phyloP scores from a whole-genome alignment of 2,888 invertebrate genomes.

The Ectemnius continuus region DNA sequence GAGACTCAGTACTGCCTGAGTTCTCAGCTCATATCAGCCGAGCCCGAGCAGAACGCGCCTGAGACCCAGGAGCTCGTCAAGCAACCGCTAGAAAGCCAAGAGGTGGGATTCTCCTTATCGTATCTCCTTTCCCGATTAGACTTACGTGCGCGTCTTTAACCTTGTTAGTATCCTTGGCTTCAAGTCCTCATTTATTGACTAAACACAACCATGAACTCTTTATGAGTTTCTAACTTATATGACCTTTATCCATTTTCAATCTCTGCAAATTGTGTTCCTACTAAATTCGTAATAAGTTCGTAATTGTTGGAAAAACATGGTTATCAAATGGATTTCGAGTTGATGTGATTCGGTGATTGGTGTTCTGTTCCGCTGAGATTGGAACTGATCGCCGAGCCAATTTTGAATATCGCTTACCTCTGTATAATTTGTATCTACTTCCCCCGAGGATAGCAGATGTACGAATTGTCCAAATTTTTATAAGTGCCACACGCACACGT shows the following conservation, averaged over 20 bases:
- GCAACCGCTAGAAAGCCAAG: slow-evolving; percentile 44
- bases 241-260: background rate
- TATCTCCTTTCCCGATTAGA: background rate
- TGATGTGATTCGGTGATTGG: too few species aligned
- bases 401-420: too few species aligned
- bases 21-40: slow-evolving; percentile 40
- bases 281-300: background rate
- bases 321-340: too few species aligned
- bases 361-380: too few species aligned
- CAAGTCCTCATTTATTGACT: background rate
- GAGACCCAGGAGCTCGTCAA: slow-evolving; percentile 47
- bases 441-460: background rate
- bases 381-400: too few species aligned
- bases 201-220: background rate
- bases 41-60: slow-evolving; percentile 38
- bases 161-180: background rate
- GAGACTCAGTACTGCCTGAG: slow-evolving; percentile 51
- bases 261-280: background rate
- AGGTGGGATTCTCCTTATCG: slow-evolving; percentile 49
- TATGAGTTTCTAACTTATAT: background rate
- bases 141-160: too few species aligned
- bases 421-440: too few species aligned
- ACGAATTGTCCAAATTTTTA: background rate
- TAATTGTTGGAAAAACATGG: too few species aligned
- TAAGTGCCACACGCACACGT: slow-evolving; percentile 7